Conservation (phyloP, 2,113 vertebrate species). For the Spea multiplicata region DNA sequence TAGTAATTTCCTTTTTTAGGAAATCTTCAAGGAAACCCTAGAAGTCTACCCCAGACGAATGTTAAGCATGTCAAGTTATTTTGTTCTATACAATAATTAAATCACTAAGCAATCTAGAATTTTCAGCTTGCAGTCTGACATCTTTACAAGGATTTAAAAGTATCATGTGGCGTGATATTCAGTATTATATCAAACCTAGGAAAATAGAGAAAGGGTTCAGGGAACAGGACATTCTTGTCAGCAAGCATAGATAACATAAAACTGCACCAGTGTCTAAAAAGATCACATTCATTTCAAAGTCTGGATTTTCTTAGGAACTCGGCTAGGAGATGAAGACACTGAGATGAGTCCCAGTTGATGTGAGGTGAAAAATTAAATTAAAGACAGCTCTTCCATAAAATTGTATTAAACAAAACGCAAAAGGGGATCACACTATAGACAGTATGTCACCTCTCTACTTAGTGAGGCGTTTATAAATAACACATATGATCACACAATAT, state of each 20-base stretch:
- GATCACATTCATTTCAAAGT: slow-evolving; percentile 17
- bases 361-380: too few relatives aligned
- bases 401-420: too few relatives aligned
- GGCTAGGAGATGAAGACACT: too few relatives aligned
- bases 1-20: too few relatives aligned
- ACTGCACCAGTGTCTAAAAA: not conserved
- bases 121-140: slow-evolving; percentile 28
- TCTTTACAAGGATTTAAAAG: slow-evolving; percentile 1
- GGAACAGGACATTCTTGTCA: slow-evolving; percentile 23
- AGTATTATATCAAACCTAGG: slow-evolving; percentile 13
- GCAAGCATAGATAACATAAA: slow-evolving; percentile 20
- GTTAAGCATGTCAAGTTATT: not conserved
- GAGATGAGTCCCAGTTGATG: too few relatives aligned
- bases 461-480: too few relatives aligned
- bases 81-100: slow-evolving; percentile 8
- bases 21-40: not conserved
- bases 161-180: not conserved
- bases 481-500: too few relatives aligned
- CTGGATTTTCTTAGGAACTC: not conserved
- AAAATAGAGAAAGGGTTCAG: slow-evolving; percentile 14
- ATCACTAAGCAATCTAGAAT: slow-evolving; percentile 24
- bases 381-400: too few relatives aligned
- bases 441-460: too few relatives aligned
- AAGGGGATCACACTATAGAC: too few relatives aligned
- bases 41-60: not conserved